phyloP scores from a whole-genome alignment of 2,797 vertebrate species.

The Tiaroga cobitis region DNA sequence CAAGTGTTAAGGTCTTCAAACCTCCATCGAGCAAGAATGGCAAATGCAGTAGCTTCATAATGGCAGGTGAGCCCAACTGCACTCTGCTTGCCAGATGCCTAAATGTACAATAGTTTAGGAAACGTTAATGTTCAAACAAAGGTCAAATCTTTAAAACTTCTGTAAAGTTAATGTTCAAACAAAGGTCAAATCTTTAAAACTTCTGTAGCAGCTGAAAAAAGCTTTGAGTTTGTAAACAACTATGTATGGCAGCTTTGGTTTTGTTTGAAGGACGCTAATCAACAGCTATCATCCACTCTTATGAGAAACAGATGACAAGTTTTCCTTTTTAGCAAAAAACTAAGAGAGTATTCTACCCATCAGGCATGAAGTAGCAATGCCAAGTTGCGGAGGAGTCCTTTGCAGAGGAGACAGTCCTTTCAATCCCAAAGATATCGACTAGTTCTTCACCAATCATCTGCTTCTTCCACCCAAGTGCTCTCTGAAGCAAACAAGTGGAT shows the following conservation, averaged over 20 bases:
- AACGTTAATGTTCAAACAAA: slow-evolving; percentile 3
- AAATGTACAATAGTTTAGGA: slow-evolving; percentile 6
- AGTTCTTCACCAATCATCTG: slow-evolving; percentile 72
- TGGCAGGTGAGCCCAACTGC: slow-evolving; percentile 84
- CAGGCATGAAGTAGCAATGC: slow-evolving; percentile 85
- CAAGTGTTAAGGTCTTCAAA: slow-evolving; percentile 62
- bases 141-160: no score
- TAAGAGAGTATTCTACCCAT: slow-evolving; percentile 78
- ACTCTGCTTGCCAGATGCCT: slow-evolving; percentile 84
- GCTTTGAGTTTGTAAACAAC: background rate
- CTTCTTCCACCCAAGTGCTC: slow-evolving; percentile 75
- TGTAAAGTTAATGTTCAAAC: slow-evolving; percentile 3
- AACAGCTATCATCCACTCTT: background rate
- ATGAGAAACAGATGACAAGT: background rate
- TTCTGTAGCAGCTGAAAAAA: background rate
- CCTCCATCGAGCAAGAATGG: slow-evolving; percentile 75
- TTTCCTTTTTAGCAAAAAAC: background rate
- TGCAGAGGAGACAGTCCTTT: slow-evolving; percentile 73
- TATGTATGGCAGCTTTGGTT: background rate
- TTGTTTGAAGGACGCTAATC: background rate
- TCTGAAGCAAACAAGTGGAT: slow-evolving; percentile 68
- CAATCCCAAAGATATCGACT: slow-evolving; percentile 82
- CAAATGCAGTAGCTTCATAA: slow-evolving; percentile 77
- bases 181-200: background rate
- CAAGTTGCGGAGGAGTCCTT: slow-evolving; percentile 72